Percentiles rank a stretch among this genome's conserved stretches.
Conservation (phyloP, 2,888 invertebrate species). For the Azorinus chamasolen region DNA sequence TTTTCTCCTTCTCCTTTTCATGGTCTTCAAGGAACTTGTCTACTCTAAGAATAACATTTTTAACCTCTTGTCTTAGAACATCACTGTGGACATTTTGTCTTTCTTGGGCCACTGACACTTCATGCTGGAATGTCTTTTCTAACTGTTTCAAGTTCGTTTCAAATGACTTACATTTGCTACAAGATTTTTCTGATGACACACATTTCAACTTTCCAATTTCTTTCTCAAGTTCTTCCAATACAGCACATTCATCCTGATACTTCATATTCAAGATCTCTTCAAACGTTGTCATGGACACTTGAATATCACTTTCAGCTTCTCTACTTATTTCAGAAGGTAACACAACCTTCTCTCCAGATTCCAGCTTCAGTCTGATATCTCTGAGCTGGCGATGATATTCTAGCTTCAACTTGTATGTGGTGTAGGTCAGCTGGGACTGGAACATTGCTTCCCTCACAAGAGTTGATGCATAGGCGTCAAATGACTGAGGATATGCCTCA, state of each 20-base stretch:
- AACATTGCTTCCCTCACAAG: slow-evolving; percentile 92
- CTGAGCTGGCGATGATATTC: slow-evolving; percentile 76
- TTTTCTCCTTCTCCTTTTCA: slow-evolving; percentile 73
- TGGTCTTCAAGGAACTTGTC: slow-evolving; percentile 76
- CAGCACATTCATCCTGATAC: slow-evolving; percentile 80
- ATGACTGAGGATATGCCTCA: slow-evolving; percentile 66
- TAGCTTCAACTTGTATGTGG: slow-evolving; percentile 77
- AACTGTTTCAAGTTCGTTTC: slow-evolving; percentile 74
- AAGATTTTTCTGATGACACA: slow-evolving; percentile 47
- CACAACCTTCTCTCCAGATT: slow-evolving; percentile 70
- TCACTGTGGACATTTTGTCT: slow-evolving; percentile 80
- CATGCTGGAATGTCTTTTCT: slow-evolving; percentile 76
- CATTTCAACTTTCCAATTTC: slow-evolving; percentile 73
- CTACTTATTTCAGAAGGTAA: slow-evolving; percentile 69
- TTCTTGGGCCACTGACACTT: slow-evolving; percentile 74
- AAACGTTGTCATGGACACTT: slow-evolving; percentile 74
- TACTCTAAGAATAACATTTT: slow-evolving; percentile 68
- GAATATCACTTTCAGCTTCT: slow-evolving; percentile 76
- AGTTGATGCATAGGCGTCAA: slow-evolving; percentile 87
- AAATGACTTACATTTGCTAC: slow-evolving; percentile 64
- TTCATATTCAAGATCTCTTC: slow-evolving; percentile 81
- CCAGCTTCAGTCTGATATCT: slow-evolving; percentile 72
- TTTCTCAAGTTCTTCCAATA: slow-evolving; percentile 74
- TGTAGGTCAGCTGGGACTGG: slow-evolving; percentile 88
- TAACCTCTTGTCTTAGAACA: slow-evolving; percentile 76